phyloP scores from a whole-genome alignment of 2,113 vertebrate species.

The Zootoca vivipara region DNA sequence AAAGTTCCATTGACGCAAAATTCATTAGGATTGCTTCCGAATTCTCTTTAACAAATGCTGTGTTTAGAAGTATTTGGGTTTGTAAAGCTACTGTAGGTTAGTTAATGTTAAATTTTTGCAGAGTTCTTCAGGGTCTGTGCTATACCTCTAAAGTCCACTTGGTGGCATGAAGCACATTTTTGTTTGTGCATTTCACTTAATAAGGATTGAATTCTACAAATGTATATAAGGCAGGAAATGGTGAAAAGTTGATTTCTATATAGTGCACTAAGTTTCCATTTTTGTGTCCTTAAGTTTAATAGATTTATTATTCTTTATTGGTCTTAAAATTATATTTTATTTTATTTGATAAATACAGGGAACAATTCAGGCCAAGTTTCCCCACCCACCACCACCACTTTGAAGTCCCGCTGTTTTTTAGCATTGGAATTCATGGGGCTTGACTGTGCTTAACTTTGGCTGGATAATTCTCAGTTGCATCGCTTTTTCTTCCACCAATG shows the following conservation, averaged over 20 bases:
- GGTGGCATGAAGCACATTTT: conserved; percentile 40
- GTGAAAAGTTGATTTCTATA: not conserved
- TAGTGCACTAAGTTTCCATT: not conserved
- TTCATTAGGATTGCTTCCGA: not conserved
- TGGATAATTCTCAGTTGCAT: not conserved
- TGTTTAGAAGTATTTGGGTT: conserved; percentile 26
- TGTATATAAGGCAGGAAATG: not conserved
- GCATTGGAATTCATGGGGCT: not conserved
- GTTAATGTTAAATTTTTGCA: conserved; percentile 8
- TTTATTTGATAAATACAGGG: not conserved
- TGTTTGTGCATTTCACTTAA: not conserved
- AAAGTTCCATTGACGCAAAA: not conserved
- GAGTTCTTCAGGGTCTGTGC: conserved; percentile 23
- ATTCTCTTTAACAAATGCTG: conserved; percentile 35
- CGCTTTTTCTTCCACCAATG: too few species aligned
- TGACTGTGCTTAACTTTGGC: not conserved
- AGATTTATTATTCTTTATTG: conserved; percentile 5
- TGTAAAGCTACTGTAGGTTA: conserved; percentile 14
- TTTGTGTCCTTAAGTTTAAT: conserved; percentile 22
- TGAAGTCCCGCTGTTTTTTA: not conserved
- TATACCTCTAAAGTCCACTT: conserved; percentile 49
- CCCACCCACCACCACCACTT: not conserved
- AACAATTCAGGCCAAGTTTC: not conserved
- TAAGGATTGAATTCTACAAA: not conserved
- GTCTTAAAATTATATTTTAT: not conserved